phyloP scores from a whole-genome alignment of 2,888 invertebrate genomes.

The Catocala sponsa region DNA sequence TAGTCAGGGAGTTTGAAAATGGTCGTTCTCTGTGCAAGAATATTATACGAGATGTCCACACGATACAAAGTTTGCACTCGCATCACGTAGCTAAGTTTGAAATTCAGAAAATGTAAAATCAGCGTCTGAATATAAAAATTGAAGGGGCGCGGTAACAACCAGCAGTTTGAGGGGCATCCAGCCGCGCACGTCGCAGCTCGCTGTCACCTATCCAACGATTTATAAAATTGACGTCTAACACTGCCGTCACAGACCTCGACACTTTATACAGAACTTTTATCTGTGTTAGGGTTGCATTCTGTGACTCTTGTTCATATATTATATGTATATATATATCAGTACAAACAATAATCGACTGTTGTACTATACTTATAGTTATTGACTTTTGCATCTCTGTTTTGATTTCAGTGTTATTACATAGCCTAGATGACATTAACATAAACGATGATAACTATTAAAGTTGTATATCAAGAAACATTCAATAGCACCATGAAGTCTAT shows the following conservation, averaged over 20 bases:
- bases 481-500: too few species aligned
- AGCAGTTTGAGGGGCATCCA: slow-evolving; percentile 42
- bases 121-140: slow-evolving; percentile 77
- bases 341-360: neutral
- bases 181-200: slow-evolving; percentile 58
- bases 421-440: too few species aligned
- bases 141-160: slow-evolving; percentile 61
- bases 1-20: slow-evolving; percentile 18
- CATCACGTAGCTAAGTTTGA: slow-evolving; percentile 78
- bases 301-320: too few species aligned
- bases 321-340: too few species aligned
- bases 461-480: too few species aligned
- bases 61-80: slow-evolving; percentile 68
- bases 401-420: too few species aligned
- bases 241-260: slow-evolving; percentile 56
- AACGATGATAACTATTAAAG: too few species aligned
- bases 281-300: slow-evolving; percentile 33
- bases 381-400: too few species aligned
- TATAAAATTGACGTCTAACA: slow-evolving; percentile 74
- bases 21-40: slow-evolving; percentile 52
- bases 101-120: slow-evolving; percentile 79
- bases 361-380: too few species aligned
- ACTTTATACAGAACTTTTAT: slow-evolving; percentile 62
- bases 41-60: slow-evolving; percentile 67
- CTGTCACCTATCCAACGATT: slow-evolving; percentile 74